Evolutionary conservation across 2,888 invertebrate genomes (phyloP).

Genomic region (Uloborus plumipes): DNA sequence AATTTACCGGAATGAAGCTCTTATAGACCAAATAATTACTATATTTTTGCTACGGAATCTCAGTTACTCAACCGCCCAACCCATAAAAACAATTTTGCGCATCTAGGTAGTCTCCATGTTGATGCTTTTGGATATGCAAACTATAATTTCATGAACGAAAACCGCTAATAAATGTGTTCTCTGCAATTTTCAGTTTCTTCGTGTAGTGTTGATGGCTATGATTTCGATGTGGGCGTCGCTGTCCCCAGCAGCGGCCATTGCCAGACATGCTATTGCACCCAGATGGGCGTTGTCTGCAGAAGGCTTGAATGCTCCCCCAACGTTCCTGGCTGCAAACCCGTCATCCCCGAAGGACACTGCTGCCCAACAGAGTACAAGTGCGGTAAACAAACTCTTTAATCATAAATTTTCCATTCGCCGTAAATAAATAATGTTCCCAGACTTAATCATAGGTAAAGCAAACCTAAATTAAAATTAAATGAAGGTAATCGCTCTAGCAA

Average conservation of each 20-base stretch:
- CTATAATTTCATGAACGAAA: no score
- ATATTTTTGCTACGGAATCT: no score
- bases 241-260: constrained; percentile 60
- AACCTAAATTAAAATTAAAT: no score
- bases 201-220: constrained; percentile 60
- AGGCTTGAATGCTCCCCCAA: constrained; percentile 83
- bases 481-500: no score
- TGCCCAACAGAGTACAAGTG: constrained; percentile 88
- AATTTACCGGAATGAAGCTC: no score
- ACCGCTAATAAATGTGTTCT: no score
- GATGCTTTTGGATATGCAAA: no score
- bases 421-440: neutral
- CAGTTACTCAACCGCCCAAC: no score
- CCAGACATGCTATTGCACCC: constrained; percentile 65
- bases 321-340: constrained; percentile 82
- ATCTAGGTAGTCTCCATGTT: no score
- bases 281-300: constrained; percentile 75
- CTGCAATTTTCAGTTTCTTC: constrained; percentile 24
- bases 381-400: constrained; percentile 72
- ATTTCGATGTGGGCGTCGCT: constrained; percentile 63
- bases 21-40: no score
- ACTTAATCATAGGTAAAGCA: neutral
- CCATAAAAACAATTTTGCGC: no score
- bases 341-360: constrained; percentile 83
- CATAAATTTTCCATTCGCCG: neutral